Percentiles rank a stretch among this genome's conserved stretches.
phyloP scores from a whole-genome alignment of 2,113 vertebrate genomes.

The rabbit (Oryctolagus cuniculus) region mOryCun1.1 NC_091448.1:46259501-46260000 shows the following conservation, averaged over 20 bases:
- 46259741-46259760: neutral
- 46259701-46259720: slow-evolving; percentile 49
- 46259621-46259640: neutral
- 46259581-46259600: slow-evolving; percentile 71
- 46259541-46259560: neutral
- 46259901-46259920: slow-evolving; percentile 53
- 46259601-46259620: slow-evolving; percentile 9
- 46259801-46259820: slow-evolving; percentile 31
- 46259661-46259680: slow-evolving; percentile 60
- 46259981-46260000: slow-evolving; percentile 53
- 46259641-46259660: slow-evolving; percentile 29
- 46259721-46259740: neutral
- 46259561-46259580: slow-evolving; percentile 69
- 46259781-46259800: slow-evolving; percentile 54
- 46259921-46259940: slow-evolving; percentile 71
- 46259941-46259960: slow-evolving; percentile 73
- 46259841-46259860: slow-evolving; percentile 32
- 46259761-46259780: neutral
- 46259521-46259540: neutral
- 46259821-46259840: slow-evolving; percentile 58
- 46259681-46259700: slow-evolving; percentile 43
- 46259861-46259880: slow-evolving; percentile 45
- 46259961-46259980: slow-evolving; percentile 46
- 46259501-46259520: slow-evolving; percentile 69
- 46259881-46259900: slow-evolving; percentile 34